Evolutionary conservation across 2,888 invertebrate species (phyloP).

Genomic region (Drosophila trichaetosa): DNA sequence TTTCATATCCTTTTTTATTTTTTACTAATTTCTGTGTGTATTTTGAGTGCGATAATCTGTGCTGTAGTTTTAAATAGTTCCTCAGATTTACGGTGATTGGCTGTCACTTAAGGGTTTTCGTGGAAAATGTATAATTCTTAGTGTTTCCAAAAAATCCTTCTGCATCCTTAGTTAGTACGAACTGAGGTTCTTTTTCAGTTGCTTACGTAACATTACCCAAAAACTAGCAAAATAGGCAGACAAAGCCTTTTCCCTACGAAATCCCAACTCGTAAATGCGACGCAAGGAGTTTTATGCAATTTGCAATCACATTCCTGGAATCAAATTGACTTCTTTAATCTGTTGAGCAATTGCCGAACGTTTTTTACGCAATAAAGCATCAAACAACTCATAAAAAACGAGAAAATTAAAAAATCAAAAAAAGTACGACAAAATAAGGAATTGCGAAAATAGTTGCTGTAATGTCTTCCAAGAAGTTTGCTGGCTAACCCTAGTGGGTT

Average conservation of each 20-base stretch:
- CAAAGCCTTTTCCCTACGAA: conserved; percentile 31
- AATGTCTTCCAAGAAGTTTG: conserved; percentile 50
- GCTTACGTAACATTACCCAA: conserved; percentile 57
- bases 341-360: conserved; percentile 31
- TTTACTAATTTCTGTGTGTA: not conserved
- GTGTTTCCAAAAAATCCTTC: not conserved
- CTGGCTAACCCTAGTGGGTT: conserved; percentile 29
- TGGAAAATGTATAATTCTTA: not conserved
- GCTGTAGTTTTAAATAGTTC: not conserved
- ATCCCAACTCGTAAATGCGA: conserved; percentile 9
- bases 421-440: not conserved
- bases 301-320: conserved; percentile 44
- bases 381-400: conserved; percentile 23
- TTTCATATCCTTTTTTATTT: not conserved
- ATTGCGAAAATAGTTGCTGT: not conserved
- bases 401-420: conserved; percentile 37
- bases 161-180: conserved; percentile 13
- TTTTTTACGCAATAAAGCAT: conserved; percentile 66
- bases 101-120: conserved; percentile 4
- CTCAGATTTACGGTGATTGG: conserved; percentile 20
- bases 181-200: not conserved
- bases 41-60: conserved; percentile 24
- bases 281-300: conserved; percentile 37
- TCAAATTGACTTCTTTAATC: conserved; percentile 54
- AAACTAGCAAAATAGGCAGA: conserved; percentile 23